Conservation (phyloP, 2,888 invertebrate genomes). For the Incurvaria masculella region DNA sequence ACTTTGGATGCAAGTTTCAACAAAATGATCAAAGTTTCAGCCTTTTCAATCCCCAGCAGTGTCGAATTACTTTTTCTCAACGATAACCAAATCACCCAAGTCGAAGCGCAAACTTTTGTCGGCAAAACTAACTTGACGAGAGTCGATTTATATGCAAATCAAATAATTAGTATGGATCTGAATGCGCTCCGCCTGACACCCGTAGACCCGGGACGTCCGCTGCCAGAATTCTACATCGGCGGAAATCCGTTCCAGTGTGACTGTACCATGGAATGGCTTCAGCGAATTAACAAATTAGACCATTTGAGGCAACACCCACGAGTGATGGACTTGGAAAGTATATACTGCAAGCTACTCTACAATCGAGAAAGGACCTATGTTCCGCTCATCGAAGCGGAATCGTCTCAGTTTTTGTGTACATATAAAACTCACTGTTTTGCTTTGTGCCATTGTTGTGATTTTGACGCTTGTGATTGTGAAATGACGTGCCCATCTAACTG, state of each 20-base stretch:
- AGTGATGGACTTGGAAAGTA: slow-evolving; percentile 86
- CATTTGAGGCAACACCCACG: slow-evolving; percentile 84
- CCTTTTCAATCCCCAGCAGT: slow-evolving; percentile 76
- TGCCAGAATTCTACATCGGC: slow-evolving; percentile 90
- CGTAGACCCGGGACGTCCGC: slow-evolving; percentile 68
- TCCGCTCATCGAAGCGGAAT: slow-evolving; percentile 82
- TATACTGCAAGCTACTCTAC: slow-evolving; percentile 84
- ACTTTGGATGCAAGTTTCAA: slow-evolving; percentile 91
- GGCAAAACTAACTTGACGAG: slow-evolving; percentile 85
- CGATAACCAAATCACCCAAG: slow-evolving; percentile 81
- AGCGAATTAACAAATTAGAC: slow-evolving; percentile 82
- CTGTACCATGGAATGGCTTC: slow-evolving; percentile 95
- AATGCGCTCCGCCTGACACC: slow-evolving; percentile 82
- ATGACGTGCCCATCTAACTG: slow-evolving; percentile 95
- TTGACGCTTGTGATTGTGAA: slow-evolving; percentile 96
- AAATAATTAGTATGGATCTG: slow-evolving; percentile 85
- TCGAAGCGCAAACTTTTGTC: slow-evolving; percentile 87
- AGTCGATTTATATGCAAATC: slow-evolving; percentile 91
- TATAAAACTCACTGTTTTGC: slow-evolving; percentile 94
- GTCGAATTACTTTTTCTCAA: slow-evolving; percentile 84
- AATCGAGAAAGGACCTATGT: slow-evolving; percentile 81
- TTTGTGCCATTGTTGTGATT: slow-evolving; percentile 93
- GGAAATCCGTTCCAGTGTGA: slow-evolving; percentile 94
- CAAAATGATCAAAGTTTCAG: slow-evolving; percentile 72
- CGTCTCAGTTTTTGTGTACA: slow-evolving; percentile 87